Conservation (phyloP, 2,797 vertebrate genomes). For the Nasua narica region DNA sequence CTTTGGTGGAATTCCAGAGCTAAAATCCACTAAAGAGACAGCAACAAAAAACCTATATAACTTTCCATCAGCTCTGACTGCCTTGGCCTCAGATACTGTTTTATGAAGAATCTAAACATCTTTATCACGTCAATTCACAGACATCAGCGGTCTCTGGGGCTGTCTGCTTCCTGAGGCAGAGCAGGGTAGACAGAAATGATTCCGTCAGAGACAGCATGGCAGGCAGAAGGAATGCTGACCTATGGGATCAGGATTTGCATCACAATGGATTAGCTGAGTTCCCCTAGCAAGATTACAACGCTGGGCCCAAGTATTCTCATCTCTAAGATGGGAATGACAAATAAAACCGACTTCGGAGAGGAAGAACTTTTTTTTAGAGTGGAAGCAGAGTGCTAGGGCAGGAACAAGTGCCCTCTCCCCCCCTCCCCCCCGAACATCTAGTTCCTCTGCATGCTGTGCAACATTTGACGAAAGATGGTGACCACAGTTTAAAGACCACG, state of each 20-base stretch:
- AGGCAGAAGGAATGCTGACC: background rate
- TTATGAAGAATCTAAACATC: background rate
- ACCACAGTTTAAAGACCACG: background rate
- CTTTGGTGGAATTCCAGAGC: constrained; percentile 16
- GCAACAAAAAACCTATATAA: background rate
- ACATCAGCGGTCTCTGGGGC: background rate
- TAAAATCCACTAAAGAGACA: constrained; percentile 9
- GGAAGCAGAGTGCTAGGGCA: background rate
- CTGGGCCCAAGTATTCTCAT: background rate
- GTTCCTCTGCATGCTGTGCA: background rate
- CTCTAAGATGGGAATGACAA: background rate
- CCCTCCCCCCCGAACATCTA: background rate
- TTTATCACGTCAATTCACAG: background rate
- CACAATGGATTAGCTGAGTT: background rate
- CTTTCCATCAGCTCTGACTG: background rate
- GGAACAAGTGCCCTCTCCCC: background rate
- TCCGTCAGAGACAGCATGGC: background rate
- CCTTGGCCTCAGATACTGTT: background rate
- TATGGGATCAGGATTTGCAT: background rate
- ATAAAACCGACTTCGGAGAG: background rate
- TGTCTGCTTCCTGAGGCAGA: background rate
- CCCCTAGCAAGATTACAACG: background rate
- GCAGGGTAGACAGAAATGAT: background rate
- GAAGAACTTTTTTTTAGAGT: background rate
- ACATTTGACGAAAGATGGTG: background rate